Percentiles rank a stretch among this genome's conserved stretches.
Evolutionary conservation across 2,888 invertebrate genomes (phyloP).

Genomic region (Gymnocheta viridis): DNA sequence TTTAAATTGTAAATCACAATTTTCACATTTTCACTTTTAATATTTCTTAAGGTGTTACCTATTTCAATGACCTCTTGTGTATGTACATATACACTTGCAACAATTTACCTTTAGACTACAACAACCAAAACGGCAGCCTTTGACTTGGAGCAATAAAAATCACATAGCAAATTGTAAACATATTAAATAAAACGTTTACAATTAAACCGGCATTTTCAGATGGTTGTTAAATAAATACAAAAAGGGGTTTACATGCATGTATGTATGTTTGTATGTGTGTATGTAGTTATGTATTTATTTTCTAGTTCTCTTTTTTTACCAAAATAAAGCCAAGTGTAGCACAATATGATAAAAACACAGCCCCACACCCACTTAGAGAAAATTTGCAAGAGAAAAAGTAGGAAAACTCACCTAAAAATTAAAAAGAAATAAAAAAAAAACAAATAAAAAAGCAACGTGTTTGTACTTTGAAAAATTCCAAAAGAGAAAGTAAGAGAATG

Average conservation of each 20-base stretch:
- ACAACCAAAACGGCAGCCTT: constrained; percentile 7
- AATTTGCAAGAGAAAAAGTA: neutral
- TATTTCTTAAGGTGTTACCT: too few relatives aligned
- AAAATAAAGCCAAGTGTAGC: neutral
- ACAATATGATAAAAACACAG: neutral
- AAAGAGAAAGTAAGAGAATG: neutral
- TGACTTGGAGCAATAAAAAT: constrained; percentile 42
- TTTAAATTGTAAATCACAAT: too few relatives aligned
- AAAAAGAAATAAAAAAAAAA: neutral
- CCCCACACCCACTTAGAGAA: neutral
- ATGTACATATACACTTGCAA: neutral
- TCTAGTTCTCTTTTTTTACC: neutral
- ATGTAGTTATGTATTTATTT: neutral
- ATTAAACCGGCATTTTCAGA: constrained; percentile 68
- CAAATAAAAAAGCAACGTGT: constrained; percentile 29
- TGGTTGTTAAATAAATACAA: constrained; percentile 67
- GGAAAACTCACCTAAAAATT: neutral
- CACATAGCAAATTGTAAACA: constrained; percentile 68
- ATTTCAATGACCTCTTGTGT: too few relatives aligned
- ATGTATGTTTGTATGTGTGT: neutral
- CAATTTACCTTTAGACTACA: neutral
- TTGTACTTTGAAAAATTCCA: neutral
- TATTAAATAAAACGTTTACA: constrained; percentile 68
- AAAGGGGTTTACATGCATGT: constrained; percentile 15
- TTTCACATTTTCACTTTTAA: too few relatives aligned